Percentiles rank a stretch among this genome's conserved stretches.
These are phyloP conservation scores for Stramonita haemastoma DNA, from an alignment of 2,888 invertebrate genomes.

Conservation along the genomic window DNA sequence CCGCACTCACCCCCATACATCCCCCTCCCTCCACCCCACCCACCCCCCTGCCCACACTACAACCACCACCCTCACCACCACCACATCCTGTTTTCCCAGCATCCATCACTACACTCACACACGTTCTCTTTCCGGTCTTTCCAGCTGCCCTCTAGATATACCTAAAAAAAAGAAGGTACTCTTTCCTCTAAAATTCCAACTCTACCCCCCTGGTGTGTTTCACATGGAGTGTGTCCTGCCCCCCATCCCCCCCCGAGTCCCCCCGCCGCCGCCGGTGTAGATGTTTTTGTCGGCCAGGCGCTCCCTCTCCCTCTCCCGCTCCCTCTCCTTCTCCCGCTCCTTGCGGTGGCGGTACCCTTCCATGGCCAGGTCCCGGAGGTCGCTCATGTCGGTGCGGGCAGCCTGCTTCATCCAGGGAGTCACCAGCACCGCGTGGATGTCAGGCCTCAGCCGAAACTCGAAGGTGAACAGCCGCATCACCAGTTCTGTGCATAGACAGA, in stretches of 20 bases:
- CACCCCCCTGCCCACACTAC: not conserved
- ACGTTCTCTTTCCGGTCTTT: no score
- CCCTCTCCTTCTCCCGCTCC: conserved; percentile 37
- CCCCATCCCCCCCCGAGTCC: conserved; percentile 19
- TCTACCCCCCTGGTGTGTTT: not conserved
- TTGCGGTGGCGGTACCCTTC: conserved; percentile 42
- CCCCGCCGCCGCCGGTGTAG: conserved; percentile 14
- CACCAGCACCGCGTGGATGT: conserved; percentile 61
- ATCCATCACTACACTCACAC: no score
- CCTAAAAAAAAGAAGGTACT: no score
- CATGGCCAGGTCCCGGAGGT: conserved; percentile 45
- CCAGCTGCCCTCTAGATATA: no score
- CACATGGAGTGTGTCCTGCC: conserved; percentile 33
- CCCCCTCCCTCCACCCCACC: not conserved
- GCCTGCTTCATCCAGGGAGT: conserved; percentile 61
- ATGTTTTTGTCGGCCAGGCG: conserved; percentile 23
- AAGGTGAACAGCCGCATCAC: conserved; percentile 68
- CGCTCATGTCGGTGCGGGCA: conserved; percentile 45
- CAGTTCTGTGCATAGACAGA: conserved; percentile 48
- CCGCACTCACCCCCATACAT: not conserved
- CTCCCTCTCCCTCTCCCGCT: conserved; percentile 37
- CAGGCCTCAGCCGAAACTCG: conserved; percentile 67
- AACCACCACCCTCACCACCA: not conserved
- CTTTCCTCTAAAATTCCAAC: no score
- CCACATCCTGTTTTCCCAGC: no score